Evolutionary conservation across 2,888 invertebrate species (phyloP).

Genomic region (Philereme transversata): DNA sequence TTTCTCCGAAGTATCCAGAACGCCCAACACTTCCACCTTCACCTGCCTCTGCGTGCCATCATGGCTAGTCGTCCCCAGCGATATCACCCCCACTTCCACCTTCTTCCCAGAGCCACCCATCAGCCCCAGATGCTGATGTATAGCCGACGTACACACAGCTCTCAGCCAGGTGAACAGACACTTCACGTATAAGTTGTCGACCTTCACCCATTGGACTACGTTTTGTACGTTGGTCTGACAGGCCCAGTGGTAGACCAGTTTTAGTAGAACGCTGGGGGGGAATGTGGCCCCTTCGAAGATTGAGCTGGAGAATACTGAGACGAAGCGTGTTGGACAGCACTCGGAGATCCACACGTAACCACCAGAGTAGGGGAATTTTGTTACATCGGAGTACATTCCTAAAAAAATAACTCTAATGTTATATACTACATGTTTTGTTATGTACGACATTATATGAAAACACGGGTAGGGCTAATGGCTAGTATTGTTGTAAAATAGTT

Average conservation of each 20-base stretch:
- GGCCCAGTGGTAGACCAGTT: slow-evolving; percentile 95
- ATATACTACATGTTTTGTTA: no score
- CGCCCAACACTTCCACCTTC: slow-evolving; percentile 94
- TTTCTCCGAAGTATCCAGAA: slow-evolving; percentile 89
- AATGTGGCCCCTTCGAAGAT: slow-evolving; percentile 94
- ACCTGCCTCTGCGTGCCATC: slow-evolving; percentile 90
- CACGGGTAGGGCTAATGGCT: no score
- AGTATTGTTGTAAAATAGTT: no score
- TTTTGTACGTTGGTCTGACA: slow-evolving; percentile 96
- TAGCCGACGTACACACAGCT: slow-evolving; percentile 90
- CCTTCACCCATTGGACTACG: slow-evolving; percentile 94
- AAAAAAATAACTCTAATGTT: slow-evolving; percentile 3
- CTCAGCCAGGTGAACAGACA: slow-evolving; percentile 86
- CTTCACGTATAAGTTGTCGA: slow-evolving; percentile 81
- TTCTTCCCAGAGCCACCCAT: slow-evolving; percentile 89
- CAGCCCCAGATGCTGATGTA: slow-evolving; percentile 89
- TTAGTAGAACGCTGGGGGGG: slow-evolving; percentile 91
- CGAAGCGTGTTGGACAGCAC: slow-evolving; percentile 92
- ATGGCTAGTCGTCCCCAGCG: slow-evolving; percentile 93
- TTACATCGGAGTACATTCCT: slow-evolving; percentile 94
- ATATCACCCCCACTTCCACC: slow-evolving; percentile 93
- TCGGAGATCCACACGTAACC: slow-evolving; percentile 96
- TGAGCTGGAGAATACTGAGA: slow-evolving; percentile 94
- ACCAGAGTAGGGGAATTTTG: slow-evolving; percentile 93
- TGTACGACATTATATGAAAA: no score